Evolutionary conservation across 2,113 vertebrate species (phyloP).

Genomic region (Periophthalmus modestus): DNA sequence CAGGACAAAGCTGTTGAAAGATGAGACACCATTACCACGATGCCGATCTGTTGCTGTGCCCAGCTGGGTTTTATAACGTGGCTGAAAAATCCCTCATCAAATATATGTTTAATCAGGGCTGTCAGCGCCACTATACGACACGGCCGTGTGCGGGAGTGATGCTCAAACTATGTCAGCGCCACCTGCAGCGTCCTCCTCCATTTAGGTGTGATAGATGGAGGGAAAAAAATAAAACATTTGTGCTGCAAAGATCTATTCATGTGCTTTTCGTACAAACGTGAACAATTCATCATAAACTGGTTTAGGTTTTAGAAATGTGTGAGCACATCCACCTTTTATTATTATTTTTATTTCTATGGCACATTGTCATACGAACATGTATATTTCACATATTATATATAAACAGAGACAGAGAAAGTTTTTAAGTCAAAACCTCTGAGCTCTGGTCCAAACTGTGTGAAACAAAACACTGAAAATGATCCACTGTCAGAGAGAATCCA

Average conservation of each 20-base stretch:
- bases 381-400: too few relatives aligned
- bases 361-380: too few relatives aligned
- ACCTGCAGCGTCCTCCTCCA: conserved; percentile 23
- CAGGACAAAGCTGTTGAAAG: conserved; percentile 3
- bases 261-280: conserved; percentile 26
- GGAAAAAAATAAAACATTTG: conserved; percentile 30
- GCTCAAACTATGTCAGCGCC: conserved; percentile 22
- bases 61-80: conserved; percentile 20
- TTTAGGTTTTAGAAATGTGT: conserved; percentile 20
- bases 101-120: conserved; percentile 38
- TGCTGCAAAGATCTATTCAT: conserved; percentile 43
- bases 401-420: too few relatives aligned
- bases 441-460: too few relatives aligned
- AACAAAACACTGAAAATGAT: too few relatives aligned
- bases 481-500: too few relatives aligned
- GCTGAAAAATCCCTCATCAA: conserved; percentile 23
- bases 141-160: conserved; percentile 25
- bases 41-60: conserved; percentile 2
- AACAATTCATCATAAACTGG: background rate
- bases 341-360: too few relatives aligned
- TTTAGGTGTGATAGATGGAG: conserved; percentile 47
- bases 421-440: too few relatives aligned
- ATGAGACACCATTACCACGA: conserved; percentile 18
- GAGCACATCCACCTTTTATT: too few relatives aligned
- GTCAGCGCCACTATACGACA: conserved; percentile 19